These are phyloP conservation scores for Gambelia wislizenii DNA, from an alignment of 2,797 vertebrate genomes.

Conservation along the genomic window DNA sequence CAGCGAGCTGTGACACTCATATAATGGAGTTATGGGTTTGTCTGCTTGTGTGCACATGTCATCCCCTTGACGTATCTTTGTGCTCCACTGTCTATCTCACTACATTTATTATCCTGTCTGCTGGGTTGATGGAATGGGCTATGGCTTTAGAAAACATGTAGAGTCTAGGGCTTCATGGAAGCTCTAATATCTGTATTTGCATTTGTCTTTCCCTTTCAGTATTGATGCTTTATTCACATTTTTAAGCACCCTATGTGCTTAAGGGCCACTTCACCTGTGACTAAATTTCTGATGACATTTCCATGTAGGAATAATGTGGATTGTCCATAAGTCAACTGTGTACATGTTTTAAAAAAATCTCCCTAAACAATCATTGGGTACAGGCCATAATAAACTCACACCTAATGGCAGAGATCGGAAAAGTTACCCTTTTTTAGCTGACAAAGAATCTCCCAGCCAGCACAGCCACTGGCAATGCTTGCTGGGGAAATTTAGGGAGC, in stretches of 20 bases:
- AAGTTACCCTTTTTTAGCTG: too few relatives aligned
- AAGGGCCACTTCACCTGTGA: neutral
- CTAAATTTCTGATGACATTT: neutral
- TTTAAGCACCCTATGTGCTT: neutral
- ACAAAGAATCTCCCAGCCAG: neutral
- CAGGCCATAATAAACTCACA: neutral
- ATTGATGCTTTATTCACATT: neutral
- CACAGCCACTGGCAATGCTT: too few relatives aligned
- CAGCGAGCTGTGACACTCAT: slow-evolving; percentile 24
- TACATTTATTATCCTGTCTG: slow-evolving; percentile 3
- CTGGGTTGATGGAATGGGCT: neutral
- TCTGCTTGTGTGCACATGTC: slow-evolving; percentile 22
- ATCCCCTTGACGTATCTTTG: slow-evolving; percentile 17
- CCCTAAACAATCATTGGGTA: too few relatives aligned
- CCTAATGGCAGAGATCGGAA: too few relatives aligned
- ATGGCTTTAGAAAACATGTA: slow-evolving; percentile 8
- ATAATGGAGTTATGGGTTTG: slow-evolving; percentile 24
- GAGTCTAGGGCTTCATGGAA: neutral
- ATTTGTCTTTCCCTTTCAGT: neutral
- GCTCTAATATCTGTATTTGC: neutral
- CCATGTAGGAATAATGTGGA: neutral
- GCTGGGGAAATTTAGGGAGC: too few relatives aligned
- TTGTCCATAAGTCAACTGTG: neutral
- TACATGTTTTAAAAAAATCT: neutral
- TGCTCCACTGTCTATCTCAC: neutral